Percentiles rank a stretch among this genome's conserved stretches.
Conservation (phyloP, 2,888 invertebrate genomes). For the Drosophila nr. fundita region DNA sequence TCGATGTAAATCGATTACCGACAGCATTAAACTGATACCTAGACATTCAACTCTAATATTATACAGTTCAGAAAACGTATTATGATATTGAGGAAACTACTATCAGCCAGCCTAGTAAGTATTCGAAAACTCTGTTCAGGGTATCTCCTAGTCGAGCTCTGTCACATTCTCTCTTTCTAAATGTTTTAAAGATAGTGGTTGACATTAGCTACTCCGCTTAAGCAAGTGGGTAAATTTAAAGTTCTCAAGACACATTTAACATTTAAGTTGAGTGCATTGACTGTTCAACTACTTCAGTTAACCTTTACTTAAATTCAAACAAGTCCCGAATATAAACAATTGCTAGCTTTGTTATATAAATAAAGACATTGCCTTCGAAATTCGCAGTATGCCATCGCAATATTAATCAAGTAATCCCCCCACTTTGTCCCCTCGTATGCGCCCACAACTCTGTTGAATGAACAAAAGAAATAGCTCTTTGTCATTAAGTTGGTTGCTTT, state of each 20-base stretch:
- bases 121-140: not conserved
- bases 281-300: not conserved
- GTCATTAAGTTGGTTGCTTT: conserved; percentile 34
- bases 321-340: not conserved
- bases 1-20: not conserved
- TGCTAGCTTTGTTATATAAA: conserved; percentile 15
- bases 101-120: not conserved
- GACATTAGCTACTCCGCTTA: not conserved
- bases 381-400: conserved; percentile 39
- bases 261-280: conserved; percentile 1
- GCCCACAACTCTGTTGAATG: conserved; percentile 28
- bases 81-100: not conserved
- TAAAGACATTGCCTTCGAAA: conserved; percentile 10
- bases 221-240: not conserved
- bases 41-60: not conserved
- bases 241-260: not conserved
- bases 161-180: not conserved
- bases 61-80: not conserved
- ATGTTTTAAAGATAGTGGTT: not conserved
- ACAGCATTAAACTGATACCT: not conserved
- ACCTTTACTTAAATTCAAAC: conserved; percentile 5
- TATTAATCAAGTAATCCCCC: conserved; percentile 49
- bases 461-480: conserved; percentile 21
- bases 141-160: not conserved
- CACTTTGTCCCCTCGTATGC: not conserved